Base-by-base conservation (phyloP, 2,888 invertebrate genomes). In the Arrhopalites spinosus region DNA sequence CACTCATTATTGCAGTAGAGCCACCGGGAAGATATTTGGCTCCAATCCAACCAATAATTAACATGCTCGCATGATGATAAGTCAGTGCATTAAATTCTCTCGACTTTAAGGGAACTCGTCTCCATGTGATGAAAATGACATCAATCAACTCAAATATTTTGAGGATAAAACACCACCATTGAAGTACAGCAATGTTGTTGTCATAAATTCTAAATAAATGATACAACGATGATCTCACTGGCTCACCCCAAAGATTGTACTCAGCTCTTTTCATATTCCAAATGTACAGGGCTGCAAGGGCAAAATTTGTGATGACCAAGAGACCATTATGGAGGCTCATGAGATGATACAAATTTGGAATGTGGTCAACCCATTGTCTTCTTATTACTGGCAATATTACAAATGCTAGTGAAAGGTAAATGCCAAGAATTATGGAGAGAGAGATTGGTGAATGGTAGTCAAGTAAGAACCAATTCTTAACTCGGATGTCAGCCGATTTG, bases 11-110 rank as follows among this genome's bases (percentile, higher is more conserved):
- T 1, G 72, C 61, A 1, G 72, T 30, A 1, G 72, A 72, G 5
- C 72, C 72, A 23, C 72, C 72, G 25, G 72, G 72, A 17, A 72
- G 47, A 27, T 72, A 72, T 27, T 59, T 61, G 30, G 63, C 72
- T 7, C 30, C 72, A 36, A 63, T 47, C 72, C 72, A 72, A 29
- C 25, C 1, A n/a, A 63, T 7, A 23, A 43, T 8, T 13, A 72
- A 30, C 61, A 72, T 72, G 3, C 45, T 72, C 1, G 63, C 43
- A 63, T 72, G 72, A 72, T 72, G 72, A 27, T 72, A 72, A n/a
- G 61, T 29, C 13, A 47, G 63, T 23, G 72, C 30, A 23, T 72
- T 72, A 7, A 72, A n/a, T 63, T 72, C 45, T 29, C 23, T 45
- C 2, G 17, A 7, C 15, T 13, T n/a, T 25, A 17, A 13, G 25